phyloP scores from a whole-genome alignment of 1,140 invertebrate genomes.

The Scaptomyza pallida region DNA sequence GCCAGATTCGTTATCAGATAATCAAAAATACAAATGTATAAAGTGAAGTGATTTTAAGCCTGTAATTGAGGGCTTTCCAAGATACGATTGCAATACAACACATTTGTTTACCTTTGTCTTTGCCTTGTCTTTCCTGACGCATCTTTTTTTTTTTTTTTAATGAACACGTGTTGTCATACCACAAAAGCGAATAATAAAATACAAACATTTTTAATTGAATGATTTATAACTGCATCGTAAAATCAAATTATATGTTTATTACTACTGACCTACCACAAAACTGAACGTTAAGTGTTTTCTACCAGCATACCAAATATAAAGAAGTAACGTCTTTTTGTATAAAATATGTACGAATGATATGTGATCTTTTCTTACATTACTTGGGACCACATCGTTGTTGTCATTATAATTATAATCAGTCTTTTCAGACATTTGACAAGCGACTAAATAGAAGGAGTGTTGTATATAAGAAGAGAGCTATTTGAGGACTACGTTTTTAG shows the following conservation, averaged over 20 bases:
- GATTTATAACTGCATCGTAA: not conserved
- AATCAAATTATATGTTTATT: not conserved
- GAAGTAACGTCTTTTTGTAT: not conserved
- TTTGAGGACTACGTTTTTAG: conserved; percentile 54
- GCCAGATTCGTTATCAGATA: conserved; percentile 42
- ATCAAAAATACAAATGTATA: conserved; percentile 39
- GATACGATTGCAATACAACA: not conserved
- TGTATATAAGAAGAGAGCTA: conserved; percentile 35
- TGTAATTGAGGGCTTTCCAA: not conserved
- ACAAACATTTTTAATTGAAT: not conserved
- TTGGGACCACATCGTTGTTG: conserved; percentile 3
- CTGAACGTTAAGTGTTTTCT: not conserved
- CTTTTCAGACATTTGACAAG: conserved; percentile 47
- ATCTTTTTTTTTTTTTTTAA: no score
- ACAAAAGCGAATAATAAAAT: not conserved
- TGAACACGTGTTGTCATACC: conserved; percentile 3
- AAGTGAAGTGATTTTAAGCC: conserved; percentile 39
- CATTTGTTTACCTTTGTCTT: not conserved
- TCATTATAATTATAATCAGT: conserved; percentile 46
- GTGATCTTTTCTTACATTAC: conserved; percentile 21
- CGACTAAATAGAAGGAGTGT: conserved; percentile 45
- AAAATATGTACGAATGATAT: conserved; percentile 2
- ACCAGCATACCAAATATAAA: not conserved
- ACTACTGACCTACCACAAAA: conserved; percentile 17
- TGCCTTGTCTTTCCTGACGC: not conserved